Conservation (phyloP, 2,888 invertebrate species). For the Dromius quadrimaculatus region DNA sequence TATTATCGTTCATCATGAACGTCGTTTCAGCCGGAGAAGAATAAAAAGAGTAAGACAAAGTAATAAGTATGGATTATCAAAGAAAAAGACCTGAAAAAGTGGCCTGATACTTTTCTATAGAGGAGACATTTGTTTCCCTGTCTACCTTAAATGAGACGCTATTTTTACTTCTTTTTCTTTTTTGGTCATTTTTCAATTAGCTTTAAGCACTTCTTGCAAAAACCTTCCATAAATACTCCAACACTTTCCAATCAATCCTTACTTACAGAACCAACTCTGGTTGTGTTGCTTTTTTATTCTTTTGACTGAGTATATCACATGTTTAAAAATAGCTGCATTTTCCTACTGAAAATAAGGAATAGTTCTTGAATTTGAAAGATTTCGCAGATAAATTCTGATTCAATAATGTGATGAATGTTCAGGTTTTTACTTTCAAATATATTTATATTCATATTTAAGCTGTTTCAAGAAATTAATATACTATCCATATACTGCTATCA, state of each 20-base stretch:
- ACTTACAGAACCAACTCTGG: too few relatives aligned
- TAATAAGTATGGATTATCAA: slow-evolving; percentile 67
- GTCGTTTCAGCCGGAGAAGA: slow-evolving; percentile 53
- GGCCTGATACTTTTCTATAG: slow-evolving; percentile 44
- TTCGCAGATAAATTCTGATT: too few relatives aligned
- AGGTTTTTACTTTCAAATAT: too few relatives aligned
- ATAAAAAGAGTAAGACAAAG: slow-evolving; percentile 65
- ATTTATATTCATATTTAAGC: too few relatives aligned
- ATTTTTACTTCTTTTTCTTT: slow-evolving; percentile 42
- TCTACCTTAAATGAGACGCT: slow-evolving; percentile 43
- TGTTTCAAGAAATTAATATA: too few relatives aligned
- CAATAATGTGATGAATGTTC: too few relatives aligned
- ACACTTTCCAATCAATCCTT: slow-evolving; percentile 18
- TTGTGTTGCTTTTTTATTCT: too few relatives aligned
- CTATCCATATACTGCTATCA: too few relatives aligned
- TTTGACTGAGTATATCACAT: too few relatives aligned
- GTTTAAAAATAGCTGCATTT: too few relatives aligned
- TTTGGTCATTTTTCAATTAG: slow-evolving; percentile 41
- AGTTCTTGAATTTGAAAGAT: too few relatives aligned
- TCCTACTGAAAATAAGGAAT: too few relatives aligned
- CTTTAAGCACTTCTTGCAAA: slow-evolving; percentile 27
- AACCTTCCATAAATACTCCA: slow-evolving; percentile 16
- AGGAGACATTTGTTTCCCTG: slow-evolving; percentile 41
- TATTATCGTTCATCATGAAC: slow-evolving; percentile 66
- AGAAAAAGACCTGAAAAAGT: slow-evolving; percentile 54